Base-by-base conservation (phyloP, 2,888 invertebrate genomes). In the Dolichopus griseipennis region DNA sequence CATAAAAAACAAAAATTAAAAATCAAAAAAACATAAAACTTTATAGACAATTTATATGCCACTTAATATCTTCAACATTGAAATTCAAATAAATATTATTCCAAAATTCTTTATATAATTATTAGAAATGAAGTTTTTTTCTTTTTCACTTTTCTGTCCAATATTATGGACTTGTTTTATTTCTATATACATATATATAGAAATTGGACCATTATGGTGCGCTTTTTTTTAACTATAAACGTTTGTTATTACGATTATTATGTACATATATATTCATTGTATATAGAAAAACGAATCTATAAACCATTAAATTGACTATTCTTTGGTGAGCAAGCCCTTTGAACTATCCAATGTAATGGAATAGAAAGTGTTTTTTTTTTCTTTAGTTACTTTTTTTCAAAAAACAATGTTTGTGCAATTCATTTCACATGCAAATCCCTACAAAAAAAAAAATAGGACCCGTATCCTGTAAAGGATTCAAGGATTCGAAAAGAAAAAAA, bases 21-120 rank as follows among this genome's bases (percentile, higher is more conserved):
- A 27, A 27, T 27, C 2, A 5, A 27, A 27, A 27, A 4, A 27
- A 27, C 2, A 5, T 27, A 34, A 65, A 75, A 75, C 76, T 73
- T 75, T 78, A 79, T 77, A 76, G 77, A 76, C 79, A 76, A 79
- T 78, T 78, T 77, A 77, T 77, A 77, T 75, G 77, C 78, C 76
- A 76, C 75, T 74, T 74, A 74, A 73, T 73, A 74, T 74, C 74
- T 7, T 52, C 18, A 4, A 52, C 52, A 52, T 52, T 52, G 15
- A 52, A 52, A 52, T 52, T 52, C 52, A 52, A 52, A 52, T 52
- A 52, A 52, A 52, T 52, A 52, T 52, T 52, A 52, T 52, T 52
- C 18, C 52, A 18, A 52, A 52, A 52, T 52, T 52, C 15, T 18
- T 18, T 52, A 15, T 12, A 43, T 43, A 1, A 12, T 41, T 41